Evolutionary conservation across 2,797 vertebrate genomes (phyloP).

Genomic region (Acipenser transmontanus): DNA sequence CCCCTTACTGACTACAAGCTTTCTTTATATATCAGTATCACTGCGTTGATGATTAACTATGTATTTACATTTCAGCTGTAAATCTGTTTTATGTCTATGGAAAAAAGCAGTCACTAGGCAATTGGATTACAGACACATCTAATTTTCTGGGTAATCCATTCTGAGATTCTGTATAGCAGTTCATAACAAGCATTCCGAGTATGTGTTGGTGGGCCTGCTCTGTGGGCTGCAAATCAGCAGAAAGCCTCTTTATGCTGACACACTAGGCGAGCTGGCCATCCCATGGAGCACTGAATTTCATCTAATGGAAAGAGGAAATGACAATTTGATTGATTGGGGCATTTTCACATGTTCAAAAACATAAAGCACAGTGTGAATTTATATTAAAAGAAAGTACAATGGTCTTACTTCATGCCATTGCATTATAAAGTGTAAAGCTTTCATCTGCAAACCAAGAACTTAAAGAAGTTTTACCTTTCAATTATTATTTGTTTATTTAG

Average conservation of each 20-base stretch:
- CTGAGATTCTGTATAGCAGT: slow-evolving; percentile 46
- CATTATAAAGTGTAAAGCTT: too few species aligned
- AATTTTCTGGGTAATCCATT: slow-evolving; percentile 44
- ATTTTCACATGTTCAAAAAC: neutral
- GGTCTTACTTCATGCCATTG: too few species aligned
- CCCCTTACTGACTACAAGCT: too few species aligned
- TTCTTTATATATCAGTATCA: too few species aligned
- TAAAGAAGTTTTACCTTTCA: too few species aligned
- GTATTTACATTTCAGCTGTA: slow-evolving; percentile 32
- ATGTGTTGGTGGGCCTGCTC: slow-evolving; percentile 31
- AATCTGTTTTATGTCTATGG: slow-evolving; percentile 30
- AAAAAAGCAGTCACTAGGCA: slow-evolving; percentile 25
- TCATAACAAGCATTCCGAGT: slow-evolving; percentile 33
- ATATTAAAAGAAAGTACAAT: too few species aligned
- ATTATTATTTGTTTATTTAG: too few species aligned
- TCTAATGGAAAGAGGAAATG: slow-evolving; percentile 37
- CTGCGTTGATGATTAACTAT: slow-evolving; percentile 23
- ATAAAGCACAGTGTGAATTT: neutral
- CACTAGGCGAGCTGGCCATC: neutral
- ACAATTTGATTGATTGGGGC: neutral
- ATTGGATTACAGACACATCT: slow-evolving; percentile 31
- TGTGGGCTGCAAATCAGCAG: slow-evolving; percentile 36
- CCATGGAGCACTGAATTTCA: slow-evolving; percentile 26
- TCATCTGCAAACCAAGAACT: too few species aligned
- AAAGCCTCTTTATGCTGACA: slow-evolving; percentile 20